Percentiles rank a stretch among this genome's conserved stretches.
These are phyloP conservation scores for Acridotheres tristis DNA, from an alignment of 2,797 vertebrate genomes.

Conservation along the genomic window DNA sequence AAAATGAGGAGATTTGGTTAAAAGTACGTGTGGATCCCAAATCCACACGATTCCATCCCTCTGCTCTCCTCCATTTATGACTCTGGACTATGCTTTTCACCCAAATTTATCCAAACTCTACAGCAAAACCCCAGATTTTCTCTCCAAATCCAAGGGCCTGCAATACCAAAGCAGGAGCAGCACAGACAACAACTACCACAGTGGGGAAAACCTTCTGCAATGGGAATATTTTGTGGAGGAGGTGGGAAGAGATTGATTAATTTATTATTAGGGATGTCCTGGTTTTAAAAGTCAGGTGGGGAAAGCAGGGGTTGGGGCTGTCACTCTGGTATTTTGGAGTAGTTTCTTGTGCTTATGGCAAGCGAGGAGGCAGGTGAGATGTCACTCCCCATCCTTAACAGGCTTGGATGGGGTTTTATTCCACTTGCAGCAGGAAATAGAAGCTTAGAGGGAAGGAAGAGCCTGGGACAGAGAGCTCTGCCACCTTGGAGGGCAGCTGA, in stretches of 20 bases:
- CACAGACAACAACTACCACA: accelerated
- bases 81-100: neutral
- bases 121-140: neutral
- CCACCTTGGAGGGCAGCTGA: accelerated
- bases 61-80: neutral
- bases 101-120: neutral
- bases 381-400: neutral
- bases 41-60: neutral
- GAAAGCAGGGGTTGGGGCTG: neutral
- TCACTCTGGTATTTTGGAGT: neutral
- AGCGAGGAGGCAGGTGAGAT: neutral
- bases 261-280: neutral
- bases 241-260: neutral
- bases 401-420: neutral
- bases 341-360: accelerated
- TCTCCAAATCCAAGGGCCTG: neutral
- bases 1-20: neutral
- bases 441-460: neutral
- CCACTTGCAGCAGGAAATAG: neutral
- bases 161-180: accelerated
- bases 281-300: neutral
- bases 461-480: neutral
- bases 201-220: neutral
- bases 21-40: neutral
- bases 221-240: neutral